phyloP scores from a whole-genome alignment of 2,888 invertebrate species.

The Pharmacophagus antenor region DNA sequence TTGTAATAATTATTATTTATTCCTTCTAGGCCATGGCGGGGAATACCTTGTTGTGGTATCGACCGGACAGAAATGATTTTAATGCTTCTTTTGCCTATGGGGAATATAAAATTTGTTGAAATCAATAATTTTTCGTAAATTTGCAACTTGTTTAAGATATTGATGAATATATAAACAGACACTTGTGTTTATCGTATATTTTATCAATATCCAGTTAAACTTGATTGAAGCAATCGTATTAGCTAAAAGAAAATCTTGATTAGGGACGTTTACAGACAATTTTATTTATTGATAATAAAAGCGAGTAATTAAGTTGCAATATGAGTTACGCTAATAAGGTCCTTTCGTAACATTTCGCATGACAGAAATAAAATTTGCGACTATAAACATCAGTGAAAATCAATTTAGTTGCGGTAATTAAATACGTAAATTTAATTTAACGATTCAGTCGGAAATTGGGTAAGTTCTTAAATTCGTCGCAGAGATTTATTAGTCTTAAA shows the following conservation, averaged over 20 bases:
- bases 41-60: no score
- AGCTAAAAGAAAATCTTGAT: conserved; percentile 3
- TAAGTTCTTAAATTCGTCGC: neutral
- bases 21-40: no score
- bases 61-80: no score
- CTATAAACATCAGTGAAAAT: conserved; percentile 18
- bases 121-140: no score
- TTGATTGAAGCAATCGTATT: neutral
- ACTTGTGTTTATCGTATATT: neutral
- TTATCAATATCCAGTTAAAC: neutral
- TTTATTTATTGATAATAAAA: conserved; percentile 19
- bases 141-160: no score
- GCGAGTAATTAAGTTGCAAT: conserved; percentile 13
- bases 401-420: conserved; percentile 17
- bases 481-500: conserved; percentile 1
- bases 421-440: conserved; percentile 2
- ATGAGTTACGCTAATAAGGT: conserved; percentile 3
- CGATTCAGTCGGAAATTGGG: neutral
- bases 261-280: neutral
- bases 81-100: no score
- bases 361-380: conserved; percentile 10
- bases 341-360: neutral
- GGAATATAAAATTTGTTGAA: no score
- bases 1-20: no score
- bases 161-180: no score